Evolutionary conservation across 2,888 invertebrate species (phyloP).

Genomic region (Theretra japonica): DNA sequence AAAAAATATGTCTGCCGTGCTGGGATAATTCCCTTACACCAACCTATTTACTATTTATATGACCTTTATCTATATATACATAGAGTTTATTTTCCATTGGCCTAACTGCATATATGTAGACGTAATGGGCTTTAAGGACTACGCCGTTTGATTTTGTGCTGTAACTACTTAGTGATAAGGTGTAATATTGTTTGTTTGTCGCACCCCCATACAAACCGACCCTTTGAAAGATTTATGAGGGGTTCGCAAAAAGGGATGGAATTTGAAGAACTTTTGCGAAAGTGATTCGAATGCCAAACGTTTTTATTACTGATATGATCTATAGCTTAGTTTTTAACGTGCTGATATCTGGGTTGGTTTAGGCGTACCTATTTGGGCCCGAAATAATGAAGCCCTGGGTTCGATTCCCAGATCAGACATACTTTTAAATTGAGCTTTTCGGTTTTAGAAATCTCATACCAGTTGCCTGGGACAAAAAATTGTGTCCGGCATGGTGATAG

Average conservation of each 20-base stretch:
- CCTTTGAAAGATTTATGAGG: slow-evolving; percentile 26
- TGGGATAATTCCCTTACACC: slow-evolving; percentile 36
- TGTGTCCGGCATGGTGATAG: background rate
- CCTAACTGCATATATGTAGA: slow-evolving; percentile 40
- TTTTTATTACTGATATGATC: background rate
- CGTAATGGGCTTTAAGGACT: slow-evolving; percentile 9
- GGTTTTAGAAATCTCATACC: no score
- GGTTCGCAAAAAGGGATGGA: slow-evolving; percentile 23
- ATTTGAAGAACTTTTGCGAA: slow-evolving; percentile 25
- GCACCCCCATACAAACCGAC: slow-evolving; percentile 7
- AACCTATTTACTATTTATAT: slow-evolving; percentile 30
- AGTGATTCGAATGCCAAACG: slow-evolving; percentile 9
- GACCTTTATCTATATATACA: slow-evolving; percentile 35
- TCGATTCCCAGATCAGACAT: background rate
- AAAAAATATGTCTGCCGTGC: slow-evolving; percentile 71
- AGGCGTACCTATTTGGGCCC: background rate
- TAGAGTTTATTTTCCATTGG: slow-evolving; percentile 50
- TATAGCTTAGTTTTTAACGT: slow-evolving; percentile 9
- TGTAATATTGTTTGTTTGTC: background rate
- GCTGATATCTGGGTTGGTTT: background rate
- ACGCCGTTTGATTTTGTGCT: background rate
- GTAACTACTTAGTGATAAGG: background rate
- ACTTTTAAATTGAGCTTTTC: no score
- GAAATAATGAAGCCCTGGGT: background rate
- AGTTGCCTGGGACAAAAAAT: no score